Evolutionary conservation across 2,888 invertebrate genomes (phyloP), one percentile per base, ranked within the genome.

Genomic region (Trypoxylon attenuatum): DNA sequence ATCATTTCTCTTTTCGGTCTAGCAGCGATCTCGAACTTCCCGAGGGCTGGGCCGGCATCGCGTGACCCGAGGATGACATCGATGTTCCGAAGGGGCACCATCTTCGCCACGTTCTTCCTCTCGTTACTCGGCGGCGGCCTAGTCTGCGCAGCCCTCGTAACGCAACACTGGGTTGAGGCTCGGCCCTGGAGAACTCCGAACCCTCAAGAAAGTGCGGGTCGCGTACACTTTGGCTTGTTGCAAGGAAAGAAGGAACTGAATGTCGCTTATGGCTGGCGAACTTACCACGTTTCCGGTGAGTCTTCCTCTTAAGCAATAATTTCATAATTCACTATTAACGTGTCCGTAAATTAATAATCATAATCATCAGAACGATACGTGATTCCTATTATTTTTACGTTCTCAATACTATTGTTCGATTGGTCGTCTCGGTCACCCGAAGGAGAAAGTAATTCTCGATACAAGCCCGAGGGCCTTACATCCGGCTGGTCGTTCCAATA

Each of bases 211-310:
- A 93, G 93, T 41, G 92, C 92, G 51, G 96, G 96, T 0, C 89
- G 90, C 71, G 91, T 96, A 62, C 91, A 93, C 82, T 95, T 96
- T 83, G 97, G 97, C 0, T 89, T 98, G 5, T 95, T 97, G 82
- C 92, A 93, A 79, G 97, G 97, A 0, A 92, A 91, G 69, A 95
- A 96, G 84, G 92, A 92, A 75, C 87, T 97, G 27, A 94, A 96
- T 84, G 91, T 91, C 59, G 94, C 94, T 2, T 94, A 95, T 80
- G 97, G 96, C 2, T 91, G 92, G 89, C 91, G 96, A 80, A 90
- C 89, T 53, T 90, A 92, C 81, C 91, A 93, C 65, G 91, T 96
- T 69, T 92, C 94, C 83, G 93, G 96, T 96, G 87, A 90, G 90
- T 87, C n/a, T 23, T 41, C 19, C 15, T 49, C 13, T 13, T n/a